These are phyloP conservation scores for Eriosoma lanigerum DNA, from an alignment of 1,140 invertebrate genomes.

Conservation along the genomic window DNA sequence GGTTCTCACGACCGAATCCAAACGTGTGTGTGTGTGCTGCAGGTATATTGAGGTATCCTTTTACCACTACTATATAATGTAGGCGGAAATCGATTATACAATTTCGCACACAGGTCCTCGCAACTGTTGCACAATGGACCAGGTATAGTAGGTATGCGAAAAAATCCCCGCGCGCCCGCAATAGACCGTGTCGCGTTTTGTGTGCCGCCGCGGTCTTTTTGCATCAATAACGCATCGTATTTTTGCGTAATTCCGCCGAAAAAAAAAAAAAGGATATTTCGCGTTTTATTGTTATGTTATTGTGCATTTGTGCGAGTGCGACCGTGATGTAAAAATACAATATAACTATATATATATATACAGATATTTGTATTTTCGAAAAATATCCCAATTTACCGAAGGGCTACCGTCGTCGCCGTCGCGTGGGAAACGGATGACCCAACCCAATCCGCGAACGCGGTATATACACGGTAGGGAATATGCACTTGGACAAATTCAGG, in stretches of 20 bases:
- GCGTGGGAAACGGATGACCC: conserved; percentile 51
- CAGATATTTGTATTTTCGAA: not conserved
- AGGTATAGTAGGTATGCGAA: conserved; percentile 27
- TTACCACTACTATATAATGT: conserved; percentile 3
- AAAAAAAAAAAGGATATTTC: conserved; percentile 40
- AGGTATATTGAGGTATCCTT: conserved; percentile 13
- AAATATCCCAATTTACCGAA: conserved; percentile 25
- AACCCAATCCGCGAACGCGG: not conserved
- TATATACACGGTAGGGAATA: no score
- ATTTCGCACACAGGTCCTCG: conserved; percentile 34
- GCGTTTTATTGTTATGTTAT: conserved; percentile 5
- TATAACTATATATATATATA: no score
- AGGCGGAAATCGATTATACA: conserved; percentile 50
- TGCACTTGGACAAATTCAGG: conserved; percentile 31
- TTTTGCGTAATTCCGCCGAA: conserved; percentile 45
- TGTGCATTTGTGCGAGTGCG: no score
- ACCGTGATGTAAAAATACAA: not conserved
- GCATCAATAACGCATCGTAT: conserved; percentile 24
- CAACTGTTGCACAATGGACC: conserved; percentile 50
- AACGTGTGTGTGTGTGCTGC: no score
- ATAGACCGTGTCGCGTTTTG: conserved; percentile 41
- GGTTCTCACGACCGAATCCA: conserved; percentile 38
- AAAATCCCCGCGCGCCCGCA: not conserved
- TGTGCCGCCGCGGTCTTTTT: conserved; percentile 10
- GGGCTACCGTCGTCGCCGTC: not conserved